These are phyloP conservation scores for Agrilus planipennis DNA, from an alignment of 1,140 invertebrate genomes.

Conservation along the genomic window DNA sequence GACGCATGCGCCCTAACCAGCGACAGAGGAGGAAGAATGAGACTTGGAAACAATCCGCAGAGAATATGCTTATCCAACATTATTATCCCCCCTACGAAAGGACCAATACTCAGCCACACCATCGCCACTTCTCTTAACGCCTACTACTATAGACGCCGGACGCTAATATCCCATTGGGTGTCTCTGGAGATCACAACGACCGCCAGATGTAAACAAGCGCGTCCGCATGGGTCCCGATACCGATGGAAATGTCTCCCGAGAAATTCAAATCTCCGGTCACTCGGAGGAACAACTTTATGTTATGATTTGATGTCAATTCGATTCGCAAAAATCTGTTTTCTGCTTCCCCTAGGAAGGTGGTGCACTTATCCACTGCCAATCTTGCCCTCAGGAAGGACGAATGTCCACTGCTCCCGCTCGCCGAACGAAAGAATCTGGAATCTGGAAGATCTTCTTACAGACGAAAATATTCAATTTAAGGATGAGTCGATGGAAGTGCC, in stretches of 20 bases:
- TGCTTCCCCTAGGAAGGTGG: constrained; percentile 32
- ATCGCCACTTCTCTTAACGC: no score
- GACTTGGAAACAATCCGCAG: no score
- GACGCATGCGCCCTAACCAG: not conserved
- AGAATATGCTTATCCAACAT: no score
- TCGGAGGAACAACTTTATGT: constrained; percentile 31
- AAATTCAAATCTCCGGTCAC: not conserved
- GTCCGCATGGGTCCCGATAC: no score
- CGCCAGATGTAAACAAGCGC: no score
- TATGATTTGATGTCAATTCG: constrained; percentile 37
- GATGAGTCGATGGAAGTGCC: constrained; percentile 28
- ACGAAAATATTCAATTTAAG: constrained; percentile 22
- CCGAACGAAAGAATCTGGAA: no score
- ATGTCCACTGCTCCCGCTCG: constrained; percentile 26
- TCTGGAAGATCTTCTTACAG: constrained; percentile 24
- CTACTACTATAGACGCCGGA: no score
- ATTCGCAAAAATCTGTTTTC: constrained; percentile 9
- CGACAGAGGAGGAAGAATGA: not conserved
- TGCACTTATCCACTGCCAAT: constrained; percentile 26
- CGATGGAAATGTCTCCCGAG: no score
- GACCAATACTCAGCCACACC: no score
- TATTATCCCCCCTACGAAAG: no score
- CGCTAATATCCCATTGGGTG: no score
- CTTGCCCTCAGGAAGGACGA: constrained; percentile 22
- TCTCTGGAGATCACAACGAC: no score